Evolutionary conservation across 2,888 invertebrate species (phyloP).

Genomic region (Nipponacmea schrenckii): DNA sequence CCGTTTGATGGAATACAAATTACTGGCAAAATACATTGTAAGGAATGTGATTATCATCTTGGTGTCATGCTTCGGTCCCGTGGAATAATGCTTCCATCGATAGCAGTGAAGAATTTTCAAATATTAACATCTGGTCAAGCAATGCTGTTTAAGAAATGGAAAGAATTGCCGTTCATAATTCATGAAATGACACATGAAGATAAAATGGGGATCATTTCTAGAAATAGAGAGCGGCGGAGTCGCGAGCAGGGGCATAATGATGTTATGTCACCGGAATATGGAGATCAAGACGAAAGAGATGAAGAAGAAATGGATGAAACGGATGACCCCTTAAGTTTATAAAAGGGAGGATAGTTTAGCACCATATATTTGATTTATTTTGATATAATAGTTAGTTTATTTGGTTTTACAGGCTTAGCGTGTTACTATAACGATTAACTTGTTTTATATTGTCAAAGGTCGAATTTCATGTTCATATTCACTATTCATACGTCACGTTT

Average conservation of each 20-base stretch:
- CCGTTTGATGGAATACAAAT: conserved; percentile 24
- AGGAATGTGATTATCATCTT: conserved; percentile 35
- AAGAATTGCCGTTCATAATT: conserved; percentile 37
- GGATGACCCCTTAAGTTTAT: too few relatives aligned
- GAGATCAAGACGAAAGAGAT: too few relatives aligned
- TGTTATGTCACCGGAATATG: too few relatives aligned
- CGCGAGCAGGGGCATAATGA: background rate
- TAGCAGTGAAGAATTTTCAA: conserved; percentile 34
- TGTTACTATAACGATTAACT: too few relatives aligned
- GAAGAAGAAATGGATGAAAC: too few relatives aligned
- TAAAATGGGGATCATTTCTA: background rate
- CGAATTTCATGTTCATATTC: too few relatives aligned
- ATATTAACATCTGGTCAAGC: conserved; percentile 20
- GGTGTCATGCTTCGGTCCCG: conserved; percentile 35
- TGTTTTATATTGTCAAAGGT: too few relatives aligned
- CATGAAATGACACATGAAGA: conserved; percentile 18
- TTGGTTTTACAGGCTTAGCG: too few relatives aligned
- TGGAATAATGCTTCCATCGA: conserved; percentile 30
- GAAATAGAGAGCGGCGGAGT: background rate
- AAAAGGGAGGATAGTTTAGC: too few relatives aligned
- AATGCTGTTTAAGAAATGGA: conserved; percentile 36
- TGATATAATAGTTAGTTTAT: too few relatives aligned
- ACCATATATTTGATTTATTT: too few relatives aligned
- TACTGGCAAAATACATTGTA: conserved; percentile 39
- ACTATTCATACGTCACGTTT: too few relatives aligned